These are phyloP conservation scores for Pangasianodon hypophthalmus DNA, from an alignment of 2,113 vertebrate species.

Conservation along the genomic window DNA sequence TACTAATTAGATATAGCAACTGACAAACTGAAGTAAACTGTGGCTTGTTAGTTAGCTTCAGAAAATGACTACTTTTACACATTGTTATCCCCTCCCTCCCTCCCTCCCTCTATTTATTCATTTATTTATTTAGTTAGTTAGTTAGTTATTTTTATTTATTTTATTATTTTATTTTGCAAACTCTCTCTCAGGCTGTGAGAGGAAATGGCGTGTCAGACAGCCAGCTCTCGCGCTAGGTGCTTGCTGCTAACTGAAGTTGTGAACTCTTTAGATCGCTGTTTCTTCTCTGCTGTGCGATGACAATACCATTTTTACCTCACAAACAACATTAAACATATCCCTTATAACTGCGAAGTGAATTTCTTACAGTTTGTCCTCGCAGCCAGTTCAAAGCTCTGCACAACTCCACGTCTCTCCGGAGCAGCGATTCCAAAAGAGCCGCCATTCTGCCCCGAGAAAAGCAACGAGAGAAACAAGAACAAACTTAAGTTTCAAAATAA, in stretches of 20 bases:
- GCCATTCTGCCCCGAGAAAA: conserved; percentile 77
- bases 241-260: conserved; percentile 16
- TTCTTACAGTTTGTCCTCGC: conserved; percentile 46
- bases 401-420: conserved; percentile 77
- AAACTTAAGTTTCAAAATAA: conserved; percentile 47
- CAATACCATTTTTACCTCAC: conserved; percentile 42
- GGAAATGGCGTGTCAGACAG: neutral
- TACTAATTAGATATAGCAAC: neutral
- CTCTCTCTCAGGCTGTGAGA: too few relatives aligned
- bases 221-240: neutral
- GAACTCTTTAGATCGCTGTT: neutral
- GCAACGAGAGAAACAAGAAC: neutral
- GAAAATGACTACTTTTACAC: neutral
- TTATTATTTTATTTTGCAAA: too few relatives aligned
- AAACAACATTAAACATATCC: accelerated
- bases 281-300: conserved; percentile 48
- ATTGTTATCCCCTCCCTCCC: too few relatives aligned
- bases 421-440: conserved; percentile 90
- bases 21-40: neutral
- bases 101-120: neutral
- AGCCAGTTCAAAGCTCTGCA: conserved; percentile 79
- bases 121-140: neutral
- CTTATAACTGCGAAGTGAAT: neutral
- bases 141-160: too few relatives aligned
- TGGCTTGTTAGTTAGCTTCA: neutral